A percentile compares a stretch with the other conserved stretches of the same genome.
These are phyloP conservation scores for Carduelis carduelis DNA, from an alignment of 2,797 vertebrate species.

Conservation along the genomic window DNA sequence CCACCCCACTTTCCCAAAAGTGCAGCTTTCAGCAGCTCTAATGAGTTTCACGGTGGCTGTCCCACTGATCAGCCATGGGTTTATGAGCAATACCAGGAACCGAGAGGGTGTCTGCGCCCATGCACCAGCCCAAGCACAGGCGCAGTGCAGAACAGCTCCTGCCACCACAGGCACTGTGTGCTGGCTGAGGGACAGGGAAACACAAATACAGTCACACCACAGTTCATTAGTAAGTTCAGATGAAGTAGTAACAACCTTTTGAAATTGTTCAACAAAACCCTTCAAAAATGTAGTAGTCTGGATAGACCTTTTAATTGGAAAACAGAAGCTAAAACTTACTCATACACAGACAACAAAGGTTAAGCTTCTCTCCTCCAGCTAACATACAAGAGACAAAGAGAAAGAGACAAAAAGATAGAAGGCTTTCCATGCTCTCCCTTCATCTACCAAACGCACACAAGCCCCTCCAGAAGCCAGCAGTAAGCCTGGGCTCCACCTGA, in stretches of 20 bases:
- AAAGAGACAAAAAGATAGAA: not conserved
- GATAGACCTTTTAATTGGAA: not conserved
- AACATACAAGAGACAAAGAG: not conserved
- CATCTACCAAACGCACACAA: not conserved
- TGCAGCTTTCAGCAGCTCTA: not conserved
- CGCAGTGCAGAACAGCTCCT: not conserved
- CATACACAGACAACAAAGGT: not conserved
- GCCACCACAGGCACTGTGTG: not conserved
- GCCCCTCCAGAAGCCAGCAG: not conserved
- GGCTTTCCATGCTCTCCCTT: not conserved
- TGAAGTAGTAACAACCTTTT: not conserved
- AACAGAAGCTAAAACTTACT: not conserved
- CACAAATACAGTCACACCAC: not conserved
- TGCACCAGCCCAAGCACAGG: not conserved
- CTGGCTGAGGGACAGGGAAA: not conserved
- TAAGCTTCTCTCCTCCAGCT: not conserved
- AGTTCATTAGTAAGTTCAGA: not conserved
- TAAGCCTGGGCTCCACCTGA: not conserved
- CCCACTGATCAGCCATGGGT: not conserved
- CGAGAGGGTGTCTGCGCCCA: not conserved
- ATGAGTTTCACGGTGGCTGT: conserved; percentile 27
- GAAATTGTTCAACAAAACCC: not conserved
- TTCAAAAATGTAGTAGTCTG: not conserved
- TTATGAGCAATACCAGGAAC: conserved; percentile 27
- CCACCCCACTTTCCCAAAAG: not conserved